Evolutionary conservation across 1,140 invertebrate genomes (phyloP).

Genomic region (Aphaenogaster ashmeadi): DNA sequence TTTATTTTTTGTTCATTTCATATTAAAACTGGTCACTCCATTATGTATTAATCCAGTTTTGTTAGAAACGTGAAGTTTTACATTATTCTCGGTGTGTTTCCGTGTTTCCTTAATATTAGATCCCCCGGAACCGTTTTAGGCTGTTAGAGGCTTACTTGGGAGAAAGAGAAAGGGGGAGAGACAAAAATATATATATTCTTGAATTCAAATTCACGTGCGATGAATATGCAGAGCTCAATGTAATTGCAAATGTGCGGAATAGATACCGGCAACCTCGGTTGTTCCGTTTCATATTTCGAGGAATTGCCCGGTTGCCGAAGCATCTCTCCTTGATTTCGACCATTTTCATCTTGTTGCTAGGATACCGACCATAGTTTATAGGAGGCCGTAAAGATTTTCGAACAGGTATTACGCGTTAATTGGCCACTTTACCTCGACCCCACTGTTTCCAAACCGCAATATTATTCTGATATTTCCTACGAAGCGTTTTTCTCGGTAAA

Average conservation of each 20-base stretch:
- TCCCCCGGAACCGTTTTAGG: not conserved
- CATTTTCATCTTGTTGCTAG: conserved; percentile 66
- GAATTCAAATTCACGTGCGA: conserved; percentile 62
- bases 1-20: no score
- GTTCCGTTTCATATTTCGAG: conserved; percentile 61
- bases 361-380: conserved; percentile 41
- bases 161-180: not conserved
- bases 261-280: conserved; percentile 47
- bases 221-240: conserved; percentile 61
- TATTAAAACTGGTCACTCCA: not conserved
- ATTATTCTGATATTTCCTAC: conserved; percentile 38
- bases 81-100: not conserved
- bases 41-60: not conserved
- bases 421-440: conserved; percentile 43
- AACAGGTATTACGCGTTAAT: conserved; percentile 66
- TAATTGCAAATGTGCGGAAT: conserved; percentile 62
- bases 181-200: conserved; percentile 55
- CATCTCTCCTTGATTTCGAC: conserved; percentile 24
- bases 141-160: not conserved
- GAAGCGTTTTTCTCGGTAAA: not conserved
- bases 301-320: not conserved
- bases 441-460: conserved; percentile 12
- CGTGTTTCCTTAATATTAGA: conserved; percentile 4
- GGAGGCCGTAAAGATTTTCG: conserved; percentile 62
- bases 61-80: not conserved